Evolutionary conservation across 2,113 vertebrate species (phyloP).

Genomic region (Phasianus colchicus): DNA sequence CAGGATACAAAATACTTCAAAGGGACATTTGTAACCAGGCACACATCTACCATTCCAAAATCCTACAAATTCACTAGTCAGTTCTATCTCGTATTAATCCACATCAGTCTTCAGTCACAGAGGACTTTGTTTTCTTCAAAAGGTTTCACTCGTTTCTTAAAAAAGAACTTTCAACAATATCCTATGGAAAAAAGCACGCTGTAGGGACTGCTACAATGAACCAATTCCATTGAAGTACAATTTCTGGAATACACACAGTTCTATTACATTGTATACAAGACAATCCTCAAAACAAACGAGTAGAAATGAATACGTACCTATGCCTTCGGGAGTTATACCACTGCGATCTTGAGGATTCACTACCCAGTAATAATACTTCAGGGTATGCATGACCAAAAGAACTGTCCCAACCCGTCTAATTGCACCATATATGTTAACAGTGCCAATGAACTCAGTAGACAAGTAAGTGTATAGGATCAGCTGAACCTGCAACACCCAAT

Average conservation of each 20-base stretch:
- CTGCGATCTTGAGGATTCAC: slow-evolving; percentile 95
- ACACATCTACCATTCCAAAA: not conserved
- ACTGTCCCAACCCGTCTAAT: slow-evolving; percentile 94
- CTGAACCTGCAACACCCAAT: slow-evolving; percentile 84
- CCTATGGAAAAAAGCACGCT: not conserved
- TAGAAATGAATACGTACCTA: slow-evolving; percentile 78
- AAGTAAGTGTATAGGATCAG: slow-evolving; percentile 93
- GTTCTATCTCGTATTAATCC: not conserved
- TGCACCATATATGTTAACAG: slow-evolving; percentile 95
- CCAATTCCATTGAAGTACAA: not conserved
- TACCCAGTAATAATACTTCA: slow-evolving; percentile 98
- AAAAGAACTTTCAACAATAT: not conserved
- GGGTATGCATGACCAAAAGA: slow-evolving; percentile 93
- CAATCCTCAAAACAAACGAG: not conserved
- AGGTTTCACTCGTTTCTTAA: not conserved
- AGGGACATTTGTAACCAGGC: not conserved
- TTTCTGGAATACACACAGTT: not conserved
- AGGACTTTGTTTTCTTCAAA: not conserved
- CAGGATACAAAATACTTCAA: not conserved
- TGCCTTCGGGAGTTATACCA: slow-evolving; percentile 90
- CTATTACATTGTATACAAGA: not conserved
- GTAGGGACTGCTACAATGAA: not conserved
- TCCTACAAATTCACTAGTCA: not conserved
- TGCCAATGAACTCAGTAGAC: slow-evolving; percentile 95
- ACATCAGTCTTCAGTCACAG: not conserved